Conservation (phyloP, 1,140 invertebrate genomes). For the Adelges cooleyi region DNA sequence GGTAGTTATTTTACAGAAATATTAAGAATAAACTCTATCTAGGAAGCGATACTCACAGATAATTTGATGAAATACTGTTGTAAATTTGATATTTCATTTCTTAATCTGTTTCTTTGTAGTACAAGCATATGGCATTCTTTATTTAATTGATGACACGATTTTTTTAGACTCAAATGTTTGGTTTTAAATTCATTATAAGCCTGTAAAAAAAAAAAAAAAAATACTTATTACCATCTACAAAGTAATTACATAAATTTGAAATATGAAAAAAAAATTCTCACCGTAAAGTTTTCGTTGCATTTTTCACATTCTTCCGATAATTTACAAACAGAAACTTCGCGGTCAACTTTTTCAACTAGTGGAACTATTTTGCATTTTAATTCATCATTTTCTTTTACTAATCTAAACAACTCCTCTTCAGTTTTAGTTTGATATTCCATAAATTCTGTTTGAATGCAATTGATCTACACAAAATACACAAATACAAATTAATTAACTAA, state of each 20-base stretch:
- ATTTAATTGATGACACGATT: not conserved
- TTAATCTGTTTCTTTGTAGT: not conserved
- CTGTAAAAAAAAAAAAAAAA: no score
- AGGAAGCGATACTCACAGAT: constrained; percentile 5
- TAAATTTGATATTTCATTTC: constrained; percentile 6
- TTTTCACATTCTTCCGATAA: not conserved
- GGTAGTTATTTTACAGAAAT: no score
- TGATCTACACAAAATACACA: constrained; percentile 3
- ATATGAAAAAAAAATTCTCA: not conserved
- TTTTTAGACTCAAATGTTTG: not conserved
- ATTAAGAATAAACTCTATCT: no score
- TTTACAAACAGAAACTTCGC: not conserved
- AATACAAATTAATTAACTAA: not conserved
- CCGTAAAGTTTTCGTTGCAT: not conserved
- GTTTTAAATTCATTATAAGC: not conserved
- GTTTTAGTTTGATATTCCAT: constrained; percentile 41
- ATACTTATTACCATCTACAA: no score
- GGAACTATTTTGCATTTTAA: constrained; percentile 34
- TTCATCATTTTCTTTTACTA: constrained; percentile 45
- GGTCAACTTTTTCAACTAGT: not conserved
- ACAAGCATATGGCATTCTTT: constrained; percentile 2
- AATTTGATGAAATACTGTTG: not conserved
- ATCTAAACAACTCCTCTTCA: constrained; percentile 40
- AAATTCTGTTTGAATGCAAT: constrained; percentile 21
- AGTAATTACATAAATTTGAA: no score